Evolutionary conservation across 2,797 vertebrate species (phyloP).

Genomic region (Eulemur mongoz): DNA sequence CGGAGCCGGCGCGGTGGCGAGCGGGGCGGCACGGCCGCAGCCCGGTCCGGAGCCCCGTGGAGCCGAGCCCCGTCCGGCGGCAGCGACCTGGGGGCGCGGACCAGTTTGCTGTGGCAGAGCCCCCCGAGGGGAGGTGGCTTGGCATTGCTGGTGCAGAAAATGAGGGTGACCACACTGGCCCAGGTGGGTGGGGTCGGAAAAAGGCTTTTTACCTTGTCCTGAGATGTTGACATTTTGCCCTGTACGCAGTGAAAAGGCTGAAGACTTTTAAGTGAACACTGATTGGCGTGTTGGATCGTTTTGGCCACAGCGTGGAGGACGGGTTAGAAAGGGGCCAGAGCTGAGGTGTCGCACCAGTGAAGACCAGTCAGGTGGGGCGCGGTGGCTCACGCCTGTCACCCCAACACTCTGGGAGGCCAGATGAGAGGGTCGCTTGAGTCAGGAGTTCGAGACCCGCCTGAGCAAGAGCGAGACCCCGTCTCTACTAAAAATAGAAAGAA

Average conservation of each 20-base stretch:
- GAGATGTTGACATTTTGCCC: background rate
- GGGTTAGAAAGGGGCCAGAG: background rate
- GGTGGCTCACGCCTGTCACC: too few species aligned
- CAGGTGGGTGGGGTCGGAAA: background rate
- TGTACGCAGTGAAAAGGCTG: background rate
- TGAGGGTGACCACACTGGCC: background rate
- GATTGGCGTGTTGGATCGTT: background rate
- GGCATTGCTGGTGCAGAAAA: background rate
- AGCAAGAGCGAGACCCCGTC: too few species aligned
- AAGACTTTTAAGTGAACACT: background rate
- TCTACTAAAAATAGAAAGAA: too few species aligned
- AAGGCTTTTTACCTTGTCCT: background rate
- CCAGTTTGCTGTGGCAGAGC: background rate
- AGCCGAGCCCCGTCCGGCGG: too few species aligned
- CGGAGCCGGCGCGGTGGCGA: too few species aligned
- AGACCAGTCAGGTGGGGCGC: too few species aligned
- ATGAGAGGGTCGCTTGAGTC: too few species aligned
- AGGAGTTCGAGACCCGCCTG: too few species aligned
- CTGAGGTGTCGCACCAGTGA: too few species aligned
- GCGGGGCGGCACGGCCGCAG: too few species aligned
- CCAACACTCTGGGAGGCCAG: too few species aligned
- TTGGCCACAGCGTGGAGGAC: background rate
- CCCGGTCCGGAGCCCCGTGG: too few species aligned
- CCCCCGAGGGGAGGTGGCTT: background rate
- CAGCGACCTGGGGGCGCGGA: background rate